Conservation (phyloP, 2,888 invertebrate genomes). For the Lordiphosa fenestrarum region DNA sequence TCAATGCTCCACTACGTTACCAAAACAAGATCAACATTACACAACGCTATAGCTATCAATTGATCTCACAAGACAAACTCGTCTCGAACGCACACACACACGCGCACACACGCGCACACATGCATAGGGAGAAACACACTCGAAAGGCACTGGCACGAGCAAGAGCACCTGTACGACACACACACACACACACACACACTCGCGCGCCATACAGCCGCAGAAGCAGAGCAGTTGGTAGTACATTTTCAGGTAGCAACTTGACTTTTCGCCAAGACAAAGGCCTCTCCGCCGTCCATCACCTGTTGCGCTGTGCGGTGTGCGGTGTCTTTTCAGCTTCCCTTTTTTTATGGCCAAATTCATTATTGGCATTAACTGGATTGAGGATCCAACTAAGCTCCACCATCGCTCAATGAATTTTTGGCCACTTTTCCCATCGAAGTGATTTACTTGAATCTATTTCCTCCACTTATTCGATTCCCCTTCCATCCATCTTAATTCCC, state of each 20-base stretch:
- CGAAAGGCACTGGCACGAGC: conserved; percentile 34
- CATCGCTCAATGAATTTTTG: too few relatives aligned
- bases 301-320: conserved; percentile 53
- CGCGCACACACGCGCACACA: conserved; percentile 5
- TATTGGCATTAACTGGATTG: too few relatives aligned
- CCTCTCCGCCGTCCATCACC: conserved; percentile 54
- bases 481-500: not conserved
- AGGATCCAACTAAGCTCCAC: too few relatives aligned
- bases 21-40: conserved; percentile 74
- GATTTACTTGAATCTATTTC: too few relatives aligned
- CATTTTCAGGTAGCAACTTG: conserved; percentile 59
- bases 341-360: not conserved
- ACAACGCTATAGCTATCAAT: conserved; percentile 67
- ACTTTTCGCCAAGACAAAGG: conserved; percentile 57
- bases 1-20: conserved; percentile 71
- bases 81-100: conserved; percentile 46
- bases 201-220: conserved; percentile 5
- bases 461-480: not conserved
- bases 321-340: too few relatives aligned
- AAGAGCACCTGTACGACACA: conserved; percentile 36
- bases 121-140: not conserved
- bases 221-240: conserved; percentile 4
- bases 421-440: not conserved
- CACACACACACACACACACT: conserved; percentile 6
- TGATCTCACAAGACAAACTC: conserved; percentile 60